phyloP scores from a whole-genome alignment of 2,888 invertebrate genomes.

The Scaptomyza cyrtandrae region DNA sequence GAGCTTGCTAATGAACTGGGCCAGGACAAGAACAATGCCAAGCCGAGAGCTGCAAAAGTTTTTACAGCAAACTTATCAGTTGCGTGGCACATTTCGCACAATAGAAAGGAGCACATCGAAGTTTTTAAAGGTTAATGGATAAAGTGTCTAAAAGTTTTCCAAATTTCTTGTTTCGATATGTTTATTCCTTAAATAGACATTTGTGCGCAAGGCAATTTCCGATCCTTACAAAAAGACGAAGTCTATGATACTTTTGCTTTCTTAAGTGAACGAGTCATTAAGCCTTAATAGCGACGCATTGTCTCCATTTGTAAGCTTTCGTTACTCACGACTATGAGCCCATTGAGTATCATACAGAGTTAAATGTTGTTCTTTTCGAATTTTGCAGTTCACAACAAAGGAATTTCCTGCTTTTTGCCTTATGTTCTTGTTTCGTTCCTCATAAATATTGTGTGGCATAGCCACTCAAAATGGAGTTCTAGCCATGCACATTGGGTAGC shows the following conservation, averaged over 20 bases:
- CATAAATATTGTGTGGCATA: conserved; percentile 36
- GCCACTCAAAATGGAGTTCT: conserved; percentile 5
- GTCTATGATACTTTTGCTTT: conserved; percentile 5
- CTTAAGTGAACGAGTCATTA: conserved; percentile 11
- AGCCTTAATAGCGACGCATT: background rate
- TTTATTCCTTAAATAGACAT: conserved; percentile 3
- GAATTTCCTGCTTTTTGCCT: conserved; percentile 21
- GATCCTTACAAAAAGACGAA: conserved; percentile 6
- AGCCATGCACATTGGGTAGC: too few species aligned
- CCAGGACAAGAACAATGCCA: conserved; percentile 42
- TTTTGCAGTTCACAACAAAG: background rate
- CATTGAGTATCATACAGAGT: conserved; percentile 13
- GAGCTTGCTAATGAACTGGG: conserved; percentile 67
- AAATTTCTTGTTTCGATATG: conserved; percentile 17
- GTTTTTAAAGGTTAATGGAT: conserved; percentile 43
- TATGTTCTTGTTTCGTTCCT: conserved; percentile 8
- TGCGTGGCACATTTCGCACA: conserved; percentile 40
- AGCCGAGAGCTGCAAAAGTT: conserved; percentile 42
- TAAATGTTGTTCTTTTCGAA: conserved; percentile 12
- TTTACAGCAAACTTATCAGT: conserved; percentile 49
- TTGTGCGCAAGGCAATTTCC: conserved; percentile 20
- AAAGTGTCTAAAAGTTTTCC: conserved; percentile 37
- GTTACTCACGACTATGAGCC: background rate
- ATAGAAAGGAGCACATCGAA: conserved; percentile 32
- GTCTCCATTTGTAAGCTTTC: background rate